Base-by-base conservation (phyloP, 2,797 vertebrate species). In the Chanos chanos region DNA sequence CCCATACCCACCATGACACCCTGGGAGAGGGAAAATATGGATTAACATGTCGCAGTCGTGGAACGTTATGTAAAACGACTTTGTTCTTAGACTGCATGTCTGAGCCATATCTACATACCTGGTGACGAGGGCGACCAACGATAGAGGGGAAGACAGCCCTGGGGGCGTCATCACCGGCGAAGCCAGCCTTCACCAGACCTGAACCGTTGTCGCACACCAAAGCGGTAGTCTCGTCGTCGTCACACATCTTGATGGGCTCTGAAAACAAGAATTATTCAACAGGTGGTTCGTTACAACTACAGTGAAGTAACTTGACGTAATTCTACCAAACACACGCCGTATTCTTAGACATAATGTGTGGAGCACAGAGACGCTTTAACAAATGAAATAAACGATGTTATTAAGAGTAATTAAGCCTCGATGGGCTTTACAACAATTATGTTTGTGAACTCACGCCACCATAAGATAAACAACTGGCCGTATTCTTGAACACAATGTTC, bases 161-260 rank as follows among this genome's bases (percentile, higher is more conserved):
- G 68, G 96, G 96, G 55, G 96, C 96, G 22, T 99, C 96, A 45
- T 99, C 96, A 15, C 96, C 96, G 45, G 96, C 96, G 5, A 99
- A 98, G 24, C 96, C 96, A 69, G 96, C 96, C 87, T 99, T 99
- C 80, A 97, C 97, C 63, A 99, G 92, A 73, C 96, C 96, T 22
- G 96, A 99, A 75, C 96, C 96, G 13, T 99, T 99, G 92, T 98
- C 96, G 64, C 96, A 98, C 83, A 99, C 96, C 41, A 98, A 89
- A 19, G 96, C 96, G 83, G 91, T 93, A 1, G 94, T 96, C 74
- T 95, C 96, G 1, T 99, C 96, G 77, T 99, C 96, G 87, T 99
- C 96, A 74, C 96, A 98, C 96, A 99, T 98, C 89, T 67, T 92
- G 88, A 76, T 74, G 74, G 81, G 74, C 87, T 88, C 89, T 92